These are phyloP conservation scores for Lepilemur septentrionalis DNA, from an alignment of 2,797 vertebrate species.

Conservation along the genomic window DNA sequence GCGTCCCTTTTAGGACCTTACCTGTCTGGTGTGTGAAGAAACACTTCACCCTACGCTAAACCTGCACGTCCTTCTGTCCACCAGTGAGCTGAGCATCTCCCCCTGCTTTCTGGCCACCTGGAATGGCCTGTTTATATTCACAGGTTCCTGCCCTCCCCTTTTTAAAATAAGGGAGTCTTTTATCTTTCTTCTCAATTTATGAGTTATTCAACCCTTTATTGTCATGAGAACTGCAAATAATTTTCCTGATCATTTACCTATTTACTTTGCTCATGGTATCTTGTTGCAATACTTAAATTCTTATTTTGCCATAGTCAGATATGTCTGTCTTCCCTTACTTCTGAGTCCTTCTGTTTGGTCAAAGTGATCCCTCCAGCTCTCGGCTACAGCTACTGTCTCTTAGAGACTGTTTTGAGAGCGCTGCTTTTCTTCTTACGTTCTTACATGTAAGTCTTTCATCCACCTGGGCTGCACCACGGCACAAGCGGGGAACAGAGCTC, in stretches of 20 bases:
- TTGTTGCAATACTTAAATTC: background rate
- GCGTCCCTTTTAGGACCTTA: too few species aligned
- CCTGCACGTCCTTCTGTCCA: too few species aligned
- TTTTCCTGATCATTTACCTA: background rate
- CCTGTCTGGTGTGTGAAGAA: fast-evolving
- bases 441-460: too few species aligned
- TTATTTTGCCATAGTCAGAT: background rate
- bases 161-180: background rate
- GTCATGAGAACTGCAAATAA: background rate
- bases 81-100: too few species aligned
- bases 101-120: background rate
- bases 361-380: background rate
- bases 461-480: fast-evolving
- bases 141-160: background rate
- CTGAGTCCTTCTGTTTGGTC: background rate
- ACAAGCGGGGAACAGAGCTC: too few species aligned
- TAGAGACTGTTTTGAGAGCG: fast-evolving
- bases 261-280: background rate
- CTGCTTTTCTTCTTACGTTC: background rate
- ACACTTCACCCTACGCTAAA: too few species aligned
- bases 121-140: background rate
- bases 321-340: background rate
- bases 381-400: background rate
- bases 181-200: background rate
- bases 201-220: background rate